Conservation (phyloP, 2,797 vertebrate species). For the Peromyscus eremicus region DNA sequence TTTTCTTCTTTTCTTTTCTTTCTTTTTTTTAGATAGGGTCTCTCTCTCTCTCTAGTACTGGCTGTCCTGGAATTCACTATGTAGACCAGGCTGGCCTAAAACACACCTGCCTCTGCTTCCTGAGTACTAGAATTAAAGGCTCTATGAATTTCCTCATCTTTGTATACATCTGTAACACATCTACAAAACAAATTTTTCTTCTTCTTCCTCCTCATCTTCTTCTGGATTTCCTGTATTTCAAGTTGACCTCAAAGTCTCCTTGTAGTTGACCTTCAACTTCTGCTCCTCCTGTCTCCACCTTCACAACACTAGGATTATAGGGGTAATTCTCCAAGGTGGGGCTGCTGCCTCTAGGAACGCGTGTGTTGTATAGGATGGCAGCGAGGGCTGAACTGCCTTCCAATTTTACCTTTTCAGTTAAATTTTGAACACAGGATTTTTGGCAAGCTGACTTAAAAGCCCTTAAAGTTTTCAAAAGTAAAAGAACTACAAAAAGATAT, state of each 20-base stretch:
- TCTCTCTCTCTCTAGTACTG: background rate
- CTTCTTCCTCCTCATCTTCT: background rate
- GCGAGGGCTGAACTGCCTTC: background rate
- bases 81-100: background rate
- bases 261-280: background rate
- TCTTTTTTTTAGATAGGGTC: background rate
- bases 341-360: background rate
- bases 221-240: background rate
- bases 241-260: background rate
- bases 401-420: background rate
- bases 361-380: background rate
- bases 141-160: background rate
- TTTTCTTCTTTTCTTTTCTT: too few species aligned
- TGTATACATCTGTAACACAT: background rate
- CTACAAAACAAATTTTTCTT: background rate
- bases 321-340: background rate
- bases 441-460: conserved; percentile 43
- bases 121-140: background rate
- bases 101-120: background rate
- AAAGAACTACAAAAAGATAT: background rate
- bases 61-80: background rate
- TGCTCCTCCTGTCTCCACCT: background rate
- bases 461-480: conserved; percentile 43
- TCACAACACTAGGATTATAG: background rate
- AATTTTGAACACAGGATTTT: conserved; percentile 43